These are phyloP conservation scores for Lamprologus speciosus DNA, from an alignment of 2,113 vertebrate species.

Conservation along the genomic window DNA sequence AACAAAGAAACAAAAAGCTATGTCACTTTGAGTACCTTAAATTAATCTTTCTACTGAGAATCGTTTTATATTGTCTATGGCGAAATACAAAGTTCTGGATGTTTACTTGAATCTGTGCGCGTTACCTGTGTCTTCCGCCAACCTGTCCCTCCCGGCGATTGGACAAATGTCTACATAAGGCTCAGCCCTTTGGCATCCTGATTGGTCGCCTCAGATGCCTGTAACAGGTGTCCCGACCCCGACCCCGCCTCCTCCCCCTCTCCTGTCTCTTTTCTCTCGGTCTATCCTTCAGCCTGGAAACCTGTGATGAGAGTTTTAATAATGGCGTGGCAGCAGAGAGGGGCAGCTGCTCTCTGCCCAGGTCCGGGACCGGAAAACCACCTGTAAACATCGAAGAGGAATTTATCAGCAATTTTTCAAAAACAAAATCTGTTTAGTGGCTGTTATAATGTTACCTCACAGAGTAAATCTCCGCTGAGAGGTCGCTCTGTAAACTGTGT, in stretches of 20 bases:
- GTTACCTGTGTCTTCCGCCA: conserved; percentile 48
- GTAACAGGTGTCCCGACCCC: conserved; percentile 27
- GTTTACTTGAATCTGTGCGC: neutral
- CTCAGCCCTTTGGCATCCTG: neutral
- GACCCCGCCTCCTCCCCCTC: neutral
- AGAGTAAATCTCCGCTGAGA: conserved; percentile 14
- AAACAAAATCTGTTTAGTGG: neutral
- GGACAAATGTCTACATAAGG: neutral
- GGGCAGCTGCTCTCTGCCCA: neutral
- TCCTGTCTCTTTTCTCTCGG: neutral
- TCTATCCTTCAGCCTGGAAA: conserved; percentile 3
- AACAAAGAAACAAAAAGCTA: neutral
- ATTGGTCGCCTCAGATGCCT: conserved; percentile 40
- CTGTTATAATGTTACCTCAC: conserved; percentile 26
- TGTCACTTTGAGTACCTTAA: neutral
- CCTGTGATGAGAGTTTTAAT: conserved; percentile 34
- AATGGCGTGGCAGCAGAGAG: conserved; percentile 59
- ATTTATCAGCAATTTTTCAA: neutral
- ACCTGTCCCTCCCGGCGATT: conserved; percentile 19
- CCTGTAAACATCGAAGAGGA: neutral
- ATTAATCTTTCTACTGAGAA: neutral
- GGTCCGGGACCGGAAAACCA: neutral
- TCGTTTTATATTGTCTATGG: neutral
- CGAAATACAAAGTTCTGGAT: neutral
- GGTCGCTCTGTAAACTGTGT: conserved; percentile 8